Conservation (phyloP, 53 echinoderm and acorn worm species). For the Patiria pectinifera region DNA sequence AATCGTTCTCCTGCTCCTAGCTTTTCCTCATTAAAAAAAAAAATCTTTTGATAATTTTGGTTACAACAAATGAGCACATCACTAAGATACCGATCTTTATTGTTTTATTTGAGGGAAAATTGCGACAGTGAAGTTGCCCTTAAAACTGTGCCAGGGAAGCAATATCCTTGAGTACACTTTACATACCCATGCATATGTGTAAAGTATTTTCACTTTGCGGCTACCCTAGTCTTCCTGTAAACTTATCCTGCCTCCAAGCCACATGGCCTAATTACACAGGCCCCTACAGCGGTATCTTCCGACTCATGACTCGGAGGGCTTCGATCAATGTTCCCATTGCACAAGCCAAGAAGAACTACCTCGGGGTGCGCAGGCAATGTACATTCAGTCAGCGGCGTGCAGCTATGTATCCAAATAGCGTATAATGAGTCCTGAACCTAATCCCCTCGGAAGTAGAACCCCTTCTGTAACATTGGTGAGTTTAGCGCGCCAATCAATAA, state of each 20-base stretch:
- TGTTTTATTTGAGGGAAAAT: no score
- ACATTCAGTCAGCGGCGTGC: background rate
- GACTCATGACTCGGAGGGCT: slow-evolving; percentile 12
- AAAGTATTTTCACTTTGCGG: background rate
- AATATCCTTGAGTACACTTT: background rate
- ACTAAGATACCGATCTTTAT: no score
- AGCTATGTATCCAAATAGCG: background rate
- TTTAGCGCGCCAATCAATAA: slow-evolving; percentile 50
- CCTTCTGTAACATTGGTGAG: background rate
- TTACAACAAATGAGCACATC: no score
- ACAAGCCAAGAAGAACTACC: background rate
- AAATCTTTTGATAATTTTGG: no score
- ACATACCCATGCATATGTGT: background rate
- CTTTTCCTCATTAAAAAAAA: no score
- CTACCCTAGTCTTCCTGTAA: slow-evolving; percentile 1
- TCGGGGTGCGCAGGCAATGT: background rate
- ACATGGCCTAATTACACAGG: slow-evolving; percentile 26
- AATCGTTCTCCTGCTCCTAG: no score
- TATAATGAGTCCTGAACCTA: slow-evolving; percentile 35
- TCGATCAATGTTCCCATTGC: slow-evolving; percentile 32
- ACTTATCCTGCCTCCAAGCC: slow-evolving; percentile 19
- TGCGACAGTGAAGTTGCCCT: no score
- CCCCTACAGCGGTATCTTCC: slow-evolving; percentile 9
- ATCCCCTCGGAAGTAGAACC: background rate
- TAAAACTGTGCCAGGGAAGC: no score